Percentiles rank a stretch among this genome's conserved stretches.
Conservation (phyloP, 2,113 vertebrate species). For the Microcebus murinus region DNA sequence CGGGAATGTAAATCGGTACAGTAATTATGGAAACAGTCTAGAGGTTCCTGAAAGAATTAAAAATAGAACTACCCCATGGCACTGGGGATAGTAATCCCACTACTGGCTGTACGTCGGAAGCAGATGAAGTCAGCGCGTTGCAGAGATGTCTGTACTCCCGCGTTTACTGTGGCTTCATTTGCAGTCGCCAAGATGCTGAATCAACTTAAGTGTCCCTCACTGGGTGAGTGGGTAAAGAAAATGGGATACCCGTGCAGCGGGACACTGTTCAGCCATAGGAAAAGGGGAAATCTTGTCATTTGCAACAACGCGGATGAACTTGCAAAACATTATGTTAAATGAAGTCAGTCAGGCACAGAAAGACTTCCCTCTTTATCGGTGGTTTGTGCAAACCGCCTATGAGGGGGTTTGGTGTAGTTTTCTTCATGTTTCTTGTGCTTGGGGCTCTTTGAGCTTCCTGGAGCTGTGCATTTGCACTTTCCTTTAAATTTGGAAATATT, state of each 20-base stretch:
- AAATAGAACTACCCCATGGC: neutral
- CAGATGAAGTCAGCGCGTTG: no score
- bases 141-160: neutral
- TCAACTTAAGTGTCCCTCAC: neutral
- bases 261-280: neutral
- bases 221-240: neutral
- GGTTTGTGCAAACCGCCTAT: neutral
- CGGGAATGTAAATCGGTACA: neutral
- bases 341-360: neutral
- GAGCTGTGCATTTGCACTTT: neutral
- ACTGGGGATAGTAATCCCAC: neutral
- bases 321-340: neutral
- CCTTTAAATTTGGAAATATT: neutral
- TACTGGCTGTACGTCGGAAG: neutral
- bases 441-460: neutral
- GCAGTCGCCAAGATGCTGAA: neutral
- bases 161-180: neutral
- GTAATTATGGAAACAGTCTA: neutral
- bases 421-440: neutral
- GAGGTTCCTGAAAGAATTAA: neutral
- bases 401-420: neutral
- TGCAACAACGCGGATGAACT: neutral
- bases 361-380: neutral
- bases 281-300: neutral
- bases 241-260: neutral